phyloP scores from a whole-genome alignment of 2,888 invertebrate genomes.

The Smittia aterrima region DNA sequence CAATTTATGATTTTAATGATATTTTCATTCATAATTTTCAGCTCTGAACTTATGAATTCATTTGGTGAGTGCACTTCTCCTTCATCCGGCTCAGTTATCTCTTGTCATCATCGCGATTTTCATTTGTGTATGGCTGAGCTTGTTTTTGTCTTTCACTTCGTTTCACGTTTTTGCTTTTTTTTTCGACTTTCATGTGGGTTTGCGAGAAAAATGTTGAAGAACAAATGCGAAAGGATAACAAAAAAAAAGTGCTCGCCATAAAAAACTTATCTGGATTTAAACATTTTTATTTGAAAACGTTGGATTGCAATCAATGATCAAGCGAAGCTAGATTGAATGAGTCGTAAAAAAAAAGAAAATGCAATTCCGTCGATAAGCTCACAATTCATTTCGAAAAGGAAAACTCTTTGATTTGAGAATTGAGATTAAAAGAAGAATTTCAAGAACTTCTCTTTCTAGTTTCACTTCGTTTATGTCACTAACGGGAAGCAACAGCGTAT shows the following conservation, averaged over 20 bases:
- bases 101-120: slow-evolving; percentile 36
- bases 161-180: not conserved
- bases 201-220: not conserved
- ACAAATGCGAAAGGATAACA: slow-evolving; percentile 11
- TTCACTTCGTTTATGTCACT: not conserved
- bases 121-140: not conserved
- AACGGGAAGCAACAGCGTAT: not conserved
- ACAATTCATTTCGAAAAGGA: not conserved
- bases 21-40: slow-evolving; percentile 29
- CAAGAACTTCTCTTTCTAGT: not conserved
- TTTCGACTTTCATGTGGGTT: not conserved
- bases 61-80: slow-evolving; percentile 35
- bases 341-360: not conserved
- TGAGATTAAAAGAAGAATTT: not conserved
- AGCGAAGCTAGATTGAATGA: not conserved
- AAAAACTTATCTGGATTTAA: slow-evolving; percentile 14
- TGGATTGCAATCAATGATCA: not conserved
- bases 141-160: not conserved
- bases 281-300: not conserved
- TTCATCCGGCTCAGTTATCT: slow-evolving; percentile 2
- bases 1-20: slow-evolving; percentile 41
- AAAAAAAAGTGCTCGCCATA: slow-evolving; percentile 5
- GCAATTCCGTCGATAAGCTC: not conserved
- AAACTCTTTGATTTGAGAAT: not conserved
- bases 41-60: slow-evolving; percentile 15